A percentile compares a stretch with the other conserved stretches of the same genome.
Conservation (phyloP, 2,113 vertebrate genomes). For the Centrocercus urophasianus region DNA sequence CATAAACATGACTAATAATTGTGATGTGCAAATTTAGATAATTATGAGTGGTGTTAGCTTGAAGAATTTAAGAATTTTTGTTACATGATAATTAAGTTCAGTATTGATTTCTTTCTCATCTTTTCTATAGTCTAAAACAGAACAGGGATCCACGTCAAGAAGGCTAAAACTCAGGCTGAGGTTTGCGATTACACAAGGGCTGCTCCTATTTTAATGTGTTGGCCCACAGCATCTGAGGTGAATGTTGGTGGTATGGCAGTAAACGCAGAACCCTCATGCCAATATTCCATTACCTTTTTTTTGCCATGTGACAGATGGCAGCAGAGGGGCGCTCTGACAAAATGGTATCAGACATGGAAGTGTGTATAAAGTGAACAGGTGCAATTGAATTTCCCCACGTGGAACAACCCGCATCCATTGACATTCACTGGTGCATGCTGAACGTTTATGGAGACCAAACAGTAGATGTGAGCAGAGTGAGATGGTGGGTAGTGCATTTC, state of each 20-base stretch:
- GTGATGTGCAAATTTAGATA: neutral
- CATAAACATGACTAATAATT: neutral
- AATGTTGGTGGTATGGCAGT: neutral
- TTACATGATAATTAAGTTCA: neutral
- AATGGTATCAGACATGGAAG: neutral
- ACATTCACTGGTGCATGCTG: no score
- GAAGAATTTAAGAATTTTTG: neutral
- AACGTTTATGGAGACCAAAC: no score
- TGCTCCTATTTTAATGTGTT: neutral
- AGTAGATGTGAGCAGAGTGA: no score
- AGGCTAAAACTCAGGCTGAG: neutral
- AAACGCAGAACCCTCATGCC: neutral
- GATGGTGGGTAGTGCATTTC: no score
- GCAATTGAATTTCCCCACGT: no score
- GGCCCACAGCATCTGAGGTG: neutral
- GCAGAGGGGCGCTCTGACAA: neutral
- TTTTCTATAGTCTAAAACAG: neutral
- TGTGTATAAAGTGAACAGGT: no score
- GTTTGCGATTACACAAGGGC: neutral
- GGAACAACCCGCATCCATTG: no score
- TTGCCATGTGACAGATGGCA: neutral
- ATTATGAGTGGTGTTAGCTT: neutral
- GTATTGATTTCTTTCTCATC: neutral
- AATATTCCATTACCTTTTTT: neutral
- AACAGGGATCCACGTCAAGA: neutral